Evolutionary conservation across 2,888 invertebrate species (phyloP), one percentile per base, ranked within the genome.

Genomic region (Agonopterix arenella): DNA sequence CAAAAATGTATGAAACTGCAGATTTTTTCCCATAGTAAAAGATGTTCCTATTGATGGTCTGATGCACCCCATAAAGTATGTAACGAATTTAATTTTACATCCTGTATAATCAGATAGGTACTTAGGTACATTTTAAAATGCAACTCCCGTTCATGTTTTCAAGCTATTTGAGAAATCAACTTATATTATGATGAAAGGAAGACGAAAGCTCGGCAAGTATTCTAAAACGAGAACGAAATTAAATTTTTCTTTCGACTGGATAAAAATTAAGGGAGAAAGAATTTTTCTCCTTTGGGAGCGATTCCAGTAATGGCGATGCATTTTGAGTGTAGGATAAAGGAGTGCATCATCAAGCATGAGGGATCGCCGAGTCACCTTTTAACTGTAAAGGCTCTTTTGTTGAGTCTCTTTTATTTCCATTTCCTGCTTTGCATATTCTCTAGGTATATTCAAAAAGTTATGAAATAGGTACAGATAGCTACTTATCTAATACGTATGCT

Each of bases 301-400:
- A 54, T 62, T 61, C 55, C 50, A 55, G 64, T 72, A 73, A 76
- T 70, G 58, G 68, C 54, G 54, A 55, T 70, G 64, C 61, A 76
- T 76, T 78, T 72, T 64, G 58, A 62, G 28, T 28, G 28, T 5
- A 28, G 28, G 28, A 28, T 28, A 28, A 28, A 28, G 28, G 76
- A 76, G 66, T 66, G 65, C 62, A 62, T 62, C 59, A 55, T 62
- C 60, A 64, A 68, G 70, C 57, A 68, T 61, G 60, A 62, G 54
- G 58, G 59, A 66, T 59, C 60, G 63, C 52, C 51, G 54, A 70
- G 59, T 66, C 66, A 65, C 65, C 55, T 65, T 65, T 61, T 64
- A 68, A 57, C 59, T 56, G 61, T 62, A 62, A 59, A 57, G 54
- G 63, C 62, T 53, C 55, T 60, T 63, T 66, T 64, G 58, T 64